Conservation (phyloP, 2,113 vertebrate genomes). For the Antennarius striatus region DNA sequence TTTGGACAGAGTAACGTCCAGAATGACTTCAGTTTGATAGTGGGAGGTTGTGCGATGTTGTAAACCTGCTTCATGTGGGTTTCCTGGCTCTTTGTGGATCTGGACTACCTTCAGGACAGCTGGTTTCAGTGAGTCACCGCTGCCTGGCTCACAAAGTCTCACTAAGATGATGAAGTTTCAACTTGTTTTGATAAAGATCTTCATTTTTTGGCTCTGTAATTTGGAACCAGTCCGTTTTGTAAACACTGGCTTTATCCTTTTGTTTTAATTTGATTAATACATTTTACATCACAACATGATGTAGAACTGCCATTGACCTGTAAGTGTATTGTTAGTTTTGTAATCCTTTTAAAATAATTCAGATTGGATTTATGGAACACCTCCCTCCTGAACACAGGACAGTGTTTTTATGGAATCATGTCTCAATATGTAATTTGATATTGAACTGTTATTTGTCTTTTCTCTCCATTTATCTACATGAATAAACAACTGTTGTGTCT, state of each 20-base stretch:
- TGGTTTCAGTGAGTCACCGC: slow-evolving; percentile 25
- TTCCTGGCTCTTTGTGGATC: slow-evolving; percentile 20
- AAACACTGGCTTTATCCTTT: slow-evolving; percentile 7
- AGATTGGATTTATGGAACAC: too few relatives aligned
- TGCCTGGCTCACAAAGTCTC: slow-evolving; percentile 14
- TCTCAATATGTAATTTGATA: too few relatives aligned
- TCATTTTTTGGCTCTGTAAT: slow-evolving; percentile 21
- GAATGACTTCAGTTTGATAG: too few relatives aligned
- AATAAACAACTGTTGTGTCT: background rate
- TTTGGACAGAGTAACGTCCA: too few relatives aligned
- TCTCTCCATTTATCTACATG: too few relatives aligned
- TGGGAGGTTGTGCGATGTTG: too few relatives aligned
- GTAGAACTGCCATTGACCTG: slow-evolving; percentile 4
- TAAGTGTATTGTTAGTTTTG: slow-evolving; percentile 15
- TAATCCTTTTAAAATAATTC: background rate
- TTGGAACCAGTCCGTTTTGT: slow-evolving; percentile 14
- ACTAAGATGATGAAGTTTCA: slow-evolving; percentile 12
- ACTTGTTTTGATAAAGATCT: slow-evolving; percentile 40
- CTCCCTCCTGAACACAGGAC: background rate
- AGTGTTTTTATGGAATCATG: background rate
- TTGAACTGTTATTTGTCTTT: too few relatives aligned
- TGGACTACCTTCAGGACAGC: slow-evolving; percentile 23
- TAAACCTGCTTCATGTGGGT: slow-evolving; percentile 1
- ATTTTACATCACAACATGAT: slow-evolving; percentile 11
- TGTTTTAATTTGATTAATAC: slow-evolving; percentile 12